These are phyloP conservation scores for Pogonomyrmex barbatus DNA, from an alignment of 1,140 invertebrate genomes.

Conservation along the genomic window DNA sequence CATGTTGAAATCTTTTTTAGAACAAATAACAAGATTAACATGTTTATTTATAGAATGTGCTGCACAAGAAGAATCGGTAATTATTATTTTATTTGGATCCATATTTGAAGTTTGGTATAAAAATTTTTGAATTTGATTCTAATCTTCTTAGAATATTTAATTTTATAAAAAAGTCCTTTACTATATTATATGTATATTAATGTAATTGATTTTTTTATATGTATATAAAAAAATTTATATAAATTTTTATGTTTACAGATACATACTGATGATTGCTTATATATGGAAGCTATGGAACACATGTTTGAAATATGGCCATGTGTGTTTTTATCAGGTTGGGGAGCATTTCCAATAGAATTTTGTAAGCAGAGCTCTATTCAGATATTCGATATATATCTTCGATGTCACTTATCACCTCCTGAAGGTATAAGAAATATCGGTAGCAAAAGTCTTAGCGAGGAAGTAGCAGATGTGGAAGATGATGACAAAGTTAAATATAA, in stretches of 20 bases:
- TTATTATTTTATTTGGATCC: slow-evolving; percentile 42
- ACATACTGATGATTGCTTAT: slow-evolving; percentile 89
- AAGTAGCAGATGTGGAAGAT: slow-evolving; percentile 90
- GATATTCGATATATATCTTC: slow-evolving; percentile 94
- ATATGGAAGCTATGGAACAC: slow-evolving; percentile 93
- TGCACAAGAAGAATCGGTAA: slow-evolving; percentile 91
- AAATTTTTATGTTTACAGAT: slow-evolving; percentile 75
- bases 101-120: background rate
- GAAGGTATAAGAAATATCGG: slow-evolving; percentile 89
- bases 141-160: background rate
- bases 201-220: background rate
- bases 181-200: background rate
- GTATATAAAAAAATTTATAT: background rate
- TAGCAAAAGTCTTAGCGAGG: slow-evolving; percentile 84
- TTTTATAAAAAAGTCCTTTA: no score
- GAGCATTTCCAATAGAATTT: slow-evolving; percentile 86
- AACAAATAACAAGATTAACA: slow-evolving; percentile 90
- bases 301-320: slow-evolving; percentile 93
- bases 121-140: background rate
- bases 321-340: slow-evolving; percentile 87
- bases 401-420: slow-evolving; percentile 92
- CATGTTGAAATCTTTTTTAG: slow-evolving; percentile 86
- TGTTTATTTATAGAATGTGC: slow-evolving; percentile 91
- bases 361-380: slow-evolving; percentile 86
- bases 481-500: slow-evolving; percentile 90